phyloP scores from a whole-genome alignment of 2,113 vertebrate species.

The Myodes glareolus region DNA sequence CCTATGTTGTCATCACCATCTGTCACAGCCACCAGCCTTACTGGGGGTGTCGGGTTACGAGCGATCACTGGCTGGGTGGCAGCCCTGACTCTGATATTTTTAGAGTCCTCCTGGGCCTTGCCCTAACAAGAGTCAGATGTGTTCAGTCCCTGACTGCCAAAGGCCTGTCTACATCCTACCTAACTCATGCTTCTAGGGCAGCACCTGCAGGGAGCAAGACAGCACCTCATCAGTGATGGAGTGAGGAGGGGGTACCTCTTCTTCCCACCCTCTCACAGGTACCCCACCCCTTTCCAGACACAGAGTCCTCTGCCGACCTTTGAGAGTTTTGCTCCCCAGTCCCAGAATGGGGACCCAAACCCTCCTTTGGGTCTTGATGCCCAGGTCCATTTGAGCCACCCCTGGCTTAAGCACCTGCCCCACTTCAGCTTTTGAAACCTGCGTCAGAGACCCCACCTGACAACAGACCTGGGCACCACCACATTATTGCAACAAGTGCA shows the following conservation, averaged over 20 bases:
- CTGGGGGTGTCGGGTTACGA: conserved; percentile 54
- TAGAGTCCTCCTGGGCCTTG: conserved; percentile 46
- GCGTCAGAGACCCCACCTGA: neutral
- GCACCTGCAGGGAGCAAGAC: neutral
- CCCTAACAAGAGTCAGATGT: conserved; percentile 76
- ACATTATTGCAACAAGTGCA: neutral
- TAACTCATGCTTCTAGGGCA: neutral
- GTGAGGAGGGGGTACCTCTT: neutral
- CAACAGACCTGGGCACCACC: neutral
- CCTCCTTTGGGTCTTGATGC: neutral
- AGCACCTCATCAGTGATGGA: neutral
- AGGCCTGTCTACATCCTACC: neutral
- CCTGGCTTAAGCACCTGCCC: neutral
- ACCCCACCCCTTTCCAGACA: neutral
- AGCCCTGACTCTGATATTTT: conserved; percentile 69
- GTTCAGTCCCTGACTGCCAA: neutral
- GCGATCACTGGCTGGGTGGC: conserved; percentile 43
- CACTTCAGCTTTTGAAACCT: neutral
- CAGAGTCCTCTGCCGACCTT: neutral
- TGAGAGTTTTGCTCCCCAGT: neutral
- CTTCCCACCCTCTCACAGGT: neutral
- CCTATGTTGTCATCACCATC: neutral
- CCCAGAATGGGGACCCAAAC: neutral
- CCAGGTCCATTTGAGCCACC: neutral
- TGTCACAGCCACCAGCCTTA: neutral